phyloP scores from a whole-genome alignment of 2,113 vertebrate species.

The Plotosus lineatus region DNA sequence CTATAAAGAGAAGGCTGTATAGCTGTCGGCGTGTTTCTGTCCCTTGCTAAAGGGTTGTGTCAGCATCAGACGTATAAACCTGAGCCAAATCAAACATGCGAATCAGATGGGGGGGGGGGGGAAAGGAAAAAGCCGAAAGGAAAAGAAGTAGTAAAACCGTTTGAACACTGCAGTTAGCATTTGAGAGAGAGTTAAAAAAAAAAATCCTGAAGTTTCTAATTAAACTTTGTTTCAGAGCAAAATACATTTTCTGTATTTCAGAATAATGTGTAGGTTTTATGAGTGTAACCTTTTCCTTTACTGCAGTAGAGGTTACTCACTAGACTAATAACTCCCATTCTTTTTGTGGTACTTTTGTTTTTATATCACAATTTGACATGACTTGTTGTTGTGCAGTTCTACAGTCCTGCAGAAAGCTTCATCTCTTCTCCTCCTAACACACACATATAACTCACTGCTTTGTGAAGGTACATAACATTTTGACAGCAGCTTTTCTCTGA shows the following conservation, averaged over 20 bases:
- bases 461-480: constrained; percentile 25
- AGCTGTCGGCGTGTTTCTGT: too few species aligned
- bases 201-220: background rate
- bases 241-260: background rate
- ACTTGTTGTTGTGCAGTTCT: constrained; percentile 12
- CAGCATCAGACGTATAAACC: too few species aligned
- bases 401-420: constrained; percentile 2
- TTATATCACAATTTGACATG: background rate
- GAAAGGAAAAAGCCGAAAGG: too few species aligned
- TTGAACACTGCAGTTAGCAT: constrained; percentile 25
- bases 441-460: constrained; percentile 1
- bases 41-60: too few species aligned
- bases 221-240: background rate
- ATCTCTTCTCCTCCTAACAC: constrained; percentile 1
- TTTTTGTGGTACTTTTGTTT: background rate
- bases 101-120: too few species aligned
- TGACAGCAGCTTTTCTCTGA: constrained; percentile 35
- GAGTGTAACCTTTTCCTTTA: background rate
- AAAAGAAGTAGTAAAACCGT: too few species aligned
- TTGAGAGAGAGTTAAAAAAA: background rate
- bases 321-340: background rate
- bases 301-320: background rate
- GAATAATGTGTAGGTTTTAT: too few species aligned
- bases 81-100: too few species aligned
- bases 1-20: too few species aligned